A percentile compares a stretch with the other conserved stretches of the same genome.
These are phyloP conservation scores for Trichogramma dendrolimi DNA, from an alignment of 2,888 invertebrate species.

Conservation along the genomic window DNA sequence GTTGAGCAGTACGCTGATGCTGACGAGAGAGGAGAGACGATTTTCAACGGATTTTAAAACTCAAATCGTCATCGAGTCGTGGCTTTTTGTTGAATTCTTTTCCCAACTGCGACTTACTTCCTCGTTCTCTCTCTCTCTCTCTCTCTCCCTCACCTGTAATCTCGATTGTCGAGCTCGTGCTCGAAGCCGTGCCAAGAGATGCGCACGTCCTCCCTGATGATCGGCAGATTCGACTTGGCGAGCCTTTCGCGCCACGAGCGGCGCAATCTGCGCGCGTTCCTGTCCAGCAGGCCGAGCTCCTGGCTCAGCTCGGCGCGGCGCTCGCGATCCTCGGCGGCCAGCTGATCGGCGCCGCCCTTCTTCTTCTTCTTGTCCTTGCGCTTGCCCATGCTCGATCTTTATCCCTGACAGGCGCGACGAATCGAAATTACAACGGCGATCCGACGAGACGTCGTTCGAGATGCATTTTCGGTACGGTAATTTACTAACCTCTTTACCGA, in stretches of 20 bases:
- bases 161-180: slow-evolving; percentile 52
- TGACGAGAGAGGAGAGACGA: slow-evolving; percentile 8
- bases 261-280: slow-evolving; percentile 44
- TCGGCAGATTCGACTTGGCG: slow-evolving; percentile 47
- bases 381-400: too few species aligned
- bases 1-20: slow-evolving; percentile 46
- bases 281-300: slow-evolving; percentile 48
- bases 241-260: slow-evolving; percentile 51
- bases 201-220: slow-evolving; percentile 48
- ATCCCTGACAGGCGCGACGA: too few species aligned
- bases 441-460: too few species aligned
- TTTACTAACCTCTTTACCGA: too few species aligned
- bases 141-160: slow-evolving; percentile 50
- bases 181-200: slow-evolving; percentile 53
- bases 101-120: too few species aligned
- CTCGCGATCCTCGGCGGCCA: not conserved
- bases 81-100: too few species aligned
- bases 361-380: too few species aligned
- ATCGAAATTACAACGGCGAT: too few species aligned
- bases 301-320: slow-evolving; percentile 37
- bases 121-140: too few species aligned
- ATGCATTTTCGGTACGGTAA: too few species aligned
- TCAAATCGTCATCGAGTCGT: too few species aligned
- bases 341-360: slow-evolving; percentile 6
- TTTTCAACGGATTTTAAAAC: too few species aligned